These are phyloP conservation scores for Aurelia coerulea DNA, from an alignment of 30 jellyfish, hydroid and myxozoan genomes.

Conservation along the genomic window DNA sequence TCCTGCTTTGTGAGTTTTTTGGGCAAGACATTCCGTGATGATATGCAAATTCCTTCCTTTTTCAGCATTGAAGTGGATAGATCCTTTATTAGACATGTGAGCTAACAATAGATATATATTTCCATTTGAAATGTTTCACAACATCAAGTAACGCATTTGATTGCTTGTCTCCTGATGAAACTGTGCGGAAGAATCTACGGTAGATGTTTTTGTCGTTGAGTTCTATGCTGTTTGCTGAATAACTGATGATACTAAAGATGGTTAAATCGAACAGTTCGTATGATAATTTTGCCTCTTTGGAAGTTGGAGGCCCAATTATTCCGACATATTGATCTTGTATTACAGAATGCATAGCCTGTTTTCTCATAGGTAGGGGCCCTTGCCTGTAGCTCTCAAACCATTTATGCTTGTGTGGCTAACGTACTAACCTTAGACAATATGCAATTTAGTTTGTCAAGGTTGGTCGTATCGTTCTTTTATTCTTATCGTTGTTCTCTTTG, in stretches of 20 bases:
- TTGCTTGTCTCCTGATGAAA: slow-evolving; percentile 42
- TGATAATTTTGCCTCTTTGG: slow-evolving; percentile 52
- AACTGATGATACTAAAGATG: slow-evolving; percentile 2
- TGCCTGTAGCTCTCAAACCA: too few relatives aligned
- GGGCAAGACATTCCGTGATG: slow-evolving; percentile 24
- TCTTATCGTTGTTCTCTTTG: too few relatives aligned
- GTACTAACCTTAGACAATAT: too few relatives aligned
- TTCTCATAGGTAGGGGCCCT: too few relatives aligned
- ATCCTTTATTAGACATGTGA: slow-evolving; percentile 25
- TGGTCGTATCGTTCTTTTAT: too few relatives aligned
- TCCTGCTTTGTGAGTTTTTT: slow-evolving; percentile 14
- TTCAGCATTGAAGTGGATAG: neutral
- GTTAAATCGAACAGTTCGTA: slow-evolving; percentile 1
- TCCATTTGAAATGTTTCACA: slow-evolving; percentile 47
- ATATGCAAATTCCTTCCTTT: slow-evolving; percentile 17
- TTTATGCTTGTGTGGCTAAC: too few relatives aligned
- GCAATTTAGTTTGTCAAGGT: too few relatives aligned
- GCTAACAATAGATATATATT: slow-evolving; percentile 25
- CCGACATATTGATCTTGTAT: slow-evolving; percentile 5
- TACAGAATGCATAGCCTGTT: too few relatives aligned
- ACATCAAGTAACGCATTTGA: slow-evolving; percentile 39
- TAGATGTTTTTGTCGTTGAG: slow-evolving; percentile 31
- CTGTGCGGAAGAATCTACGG: slow-evolving; percentile 43
- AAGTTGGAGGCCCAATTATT: slow-evolving; percentile 46
- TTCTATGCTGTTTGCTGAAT: slow-evolving; percentile 52